Base-by-base conservation (phyloP, 1,140 invertebrate species). In the Aphaenogaster rudis region DNA sequence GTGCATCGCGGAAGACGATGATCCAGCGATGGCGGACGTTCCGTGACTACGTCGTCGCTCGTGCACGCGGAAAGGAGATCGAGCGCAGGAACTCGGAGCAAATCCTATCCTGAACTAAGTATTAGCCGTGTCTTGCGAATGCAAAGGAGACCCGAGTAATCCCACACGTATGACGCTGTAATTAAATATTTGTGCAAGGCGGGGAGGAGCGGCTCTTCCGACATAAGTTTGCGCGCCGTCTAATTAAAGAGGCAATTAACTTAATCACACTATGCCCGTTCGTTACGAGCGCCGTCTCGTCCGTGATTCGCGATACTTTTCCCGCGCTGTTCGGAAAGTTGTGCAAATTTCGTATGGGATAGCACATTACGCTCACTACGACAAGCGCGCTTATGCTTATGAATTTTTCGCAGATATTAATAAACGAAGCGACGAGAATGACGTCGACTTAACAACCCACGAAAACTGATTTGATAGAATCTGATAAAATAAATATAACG, bases 181-280 rank as follows among this genome's bases (percentile, higher is more conserved):
- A 92, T 94, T 93, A 93, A 94, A 93, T 94, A 93, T 94, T 94
- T 93, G 90, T 90, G 90, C 88, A 90, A 45, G 79, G 13, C 8
- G 52, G 15, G 2, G 15, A 36, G 39, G 21, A 17, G 42, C 88
- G 89, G 86, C 87, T 91, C 89, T 80, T 59, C 86, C 80, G 66
- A 86, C 69, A 84, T 74, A 72, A 63, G 86, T 86, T 87, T 64
- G 82, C 76, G 88, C 88, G 88, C 86, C 87, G 86, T 89, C 93
- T 94, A 94, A 93, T 94, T 94, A 94, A 93, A 90, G 88, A 82
- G 87, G 85, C 90, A 93, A 94, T 94, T 93, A 92, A 93, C 87
- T 90, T 93, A 93, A 94, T 93, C 91, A 86, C 84, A 66, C 92
- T 91, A 89, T 87, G 79, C 87, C 64, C 88, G 86, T 91, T 93